Evolutionary conservation across 2,113 vertebrate species (phyloP).

Genomic region (Porphyrio hochstetteri): DNA sequence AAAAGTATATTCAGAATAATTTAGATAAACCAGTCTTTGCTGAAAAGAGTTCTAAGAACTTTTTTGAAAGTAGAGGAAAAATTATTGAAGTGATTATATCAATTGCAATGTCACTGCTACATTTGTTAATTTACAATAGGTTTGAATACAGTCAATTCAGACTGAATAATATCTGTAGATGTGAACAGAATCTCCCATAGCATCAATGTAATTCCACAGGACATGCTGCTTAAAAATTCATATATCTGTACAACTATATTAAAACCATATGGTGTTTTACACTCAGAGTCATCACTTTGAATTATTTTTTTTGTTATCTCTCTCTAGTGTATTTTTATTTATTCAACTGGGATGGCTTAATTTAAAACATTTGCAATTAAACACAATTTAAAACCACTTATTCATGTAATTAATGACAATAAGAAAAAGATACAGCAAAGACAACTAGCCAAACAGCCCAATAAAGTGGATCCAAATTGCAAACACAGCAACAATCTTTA

Average conservation of each 20-base stretch:
- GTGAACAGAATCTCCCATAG: background rate
- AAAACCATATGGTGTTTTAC: background rate
- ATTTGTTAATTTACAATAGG: background rate
- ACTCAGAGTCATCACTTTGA: background rate
- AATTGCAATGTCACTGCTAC: background rate
- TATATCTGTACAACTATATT: background rate
- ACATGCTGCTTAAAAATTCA: background rate
- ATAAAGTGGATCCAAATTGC: background rate
- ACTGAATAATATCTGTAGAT: background rate
- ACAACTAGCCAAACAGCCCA: background rate
- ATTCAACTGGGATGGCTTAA: background rate
- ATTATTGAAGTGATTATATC: background rate
- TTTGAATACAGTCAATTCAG: background rate
- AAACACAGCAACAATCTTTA: background rate
- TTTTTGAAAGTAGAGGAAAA: background rate
- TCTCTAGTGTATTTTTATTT: background rate
- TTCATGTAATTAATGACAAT: background rate
- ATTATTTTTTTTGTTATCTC: rapidly evolving
- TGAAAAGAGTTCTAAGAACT: background rate
- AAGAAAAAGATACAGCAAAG: background rate
- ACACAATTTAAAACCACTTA: background rate
- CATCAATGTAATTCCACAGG: background rate
- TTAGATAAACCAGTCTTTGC: background rate
- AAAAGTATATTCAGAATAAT: background rate
- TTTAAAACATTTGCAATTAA: background rate